Base-by-base conservation (phyloP, 2,797 vertebrate species). In the Micrastur ruficollis region DNA sequence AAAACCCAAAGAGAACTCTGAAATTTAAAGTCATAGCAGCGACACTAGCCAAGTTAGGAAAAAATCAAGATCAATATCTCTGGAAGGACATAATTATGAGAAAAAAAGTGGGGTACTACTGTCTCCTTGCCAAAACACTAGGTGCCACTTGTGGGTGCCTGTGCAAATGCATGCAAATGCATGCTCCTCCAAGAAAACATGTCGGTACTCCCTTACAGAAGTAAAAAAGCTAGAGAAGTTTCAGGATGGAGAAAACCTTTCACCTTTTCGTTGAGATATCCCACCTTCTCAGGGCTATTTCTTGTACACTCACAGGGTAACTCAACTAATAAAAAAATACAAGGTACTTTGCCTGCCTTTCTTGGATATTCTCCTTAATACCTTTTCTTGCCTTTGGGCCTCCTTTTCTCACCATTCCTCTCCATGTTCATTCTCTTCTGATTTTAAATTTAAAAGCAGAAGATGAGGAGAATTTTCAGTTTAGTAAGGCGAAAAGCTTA, bases 131-230 rank as follows among this genome's bases (percentile, higher is more conserved):
- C 25, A 67, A 55, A 86, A 47, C 42, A 50, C 23, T 53, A 31
- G 13, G 21, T 46, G 38, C 9, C n/a, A 9, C 27, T 29, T 55
- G 29, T 16, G n/a, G 20, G 3, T 15, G 26, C 14, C 13, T 55
- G 29, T 18, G 4, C 8, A 11, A 72, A 55, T 3, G 8, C 22
- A 4, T 1, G 7, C 2, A n/a, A n/a, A n/a, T n/a, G n/a, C n/a
- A n/a, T n/a, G 20, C 8, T 31, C 4, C 29, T 63, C 9, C 18
- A 67, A 32, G n/a, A 63, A 53, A 68, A 81, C 6, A 29, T 8
- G 7, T 7, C 36, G 55, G 2, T 21, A 22, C 21, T 73, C 10
- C 13, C 19, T 26, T 17, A 14, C 22, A 59, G 9, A 66, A 59
- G 11, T 47, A 16, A 74, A 93, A 89, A 42, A n/a, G 17, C 8